Conservation (phyloP, 2,797 vertebrate genomes). For the Sebastes diaconus region DNA sequence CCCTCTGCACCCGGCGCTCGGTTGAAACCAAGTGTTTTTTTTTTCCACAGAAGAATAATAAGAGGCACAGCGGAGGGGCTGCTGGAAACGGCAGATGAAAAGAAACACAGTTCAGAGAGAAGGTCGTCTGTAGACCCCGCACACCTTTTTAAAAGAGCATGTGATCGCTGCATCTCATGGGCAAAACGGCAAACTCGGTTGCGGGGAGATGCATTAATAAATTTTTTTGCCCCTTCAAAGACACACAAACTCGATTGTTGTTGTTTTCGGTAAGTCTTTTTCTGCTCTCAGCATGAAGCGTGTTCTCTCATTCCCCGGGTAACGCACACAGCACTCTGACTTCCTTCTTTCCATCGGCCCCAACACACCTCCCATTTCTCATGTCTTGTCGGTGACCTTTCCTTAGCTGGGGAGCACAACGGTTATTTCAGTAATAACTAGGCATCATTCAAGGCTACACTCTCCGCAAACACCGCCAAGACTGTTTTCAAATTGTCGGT, state of each 20-base stretch:
- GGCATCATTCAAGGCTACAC: slow-evolving; percentile 32
- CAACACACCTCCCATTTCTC: slow-evolving; percentile 28
- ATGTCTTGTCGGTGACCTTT: slow-evolving; percentile 58
- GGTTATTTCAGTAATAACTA: slow-evolving; percentile 55
- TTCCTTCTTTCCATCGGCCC: background rate
- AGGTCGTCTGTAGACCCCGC: slow-evolving; percentile 48
- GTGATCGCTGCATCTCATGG: slow-evolving; percentile 26
- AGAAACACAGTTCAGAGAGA: slow-evolving; percentile 55
- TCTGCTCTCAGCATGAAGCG: slow-evolving; percentile 25
- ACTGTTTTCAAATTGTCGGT: slow-evolving; percentile 10
- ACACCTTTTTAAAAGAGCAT: slow-evolving; percentile 56
- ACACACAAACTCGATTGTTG: background rate
- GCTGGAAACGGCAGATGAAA: slow-evolving; percentile 61
- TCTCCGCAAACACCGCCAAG: slow-evolving; percentile 11
- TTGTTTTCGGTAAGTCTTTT: slow-evolving; percentile 5
- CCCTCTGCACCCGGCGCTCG: slow-evolving; percentile 36
- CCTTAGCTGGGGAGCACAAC: slow-evolving; percentile 15
- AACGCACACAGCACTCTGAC: slow-evolving; percentile 10
- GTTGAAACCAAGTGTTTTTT: slow-evolving; percentile 21
- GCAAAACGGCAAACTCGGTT: slow-evolving; percentile 8
- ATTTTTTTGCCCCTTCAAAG: slow-evolving; percentile 1
- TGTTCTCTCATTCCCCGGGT: slow-evolving; percentile 44
- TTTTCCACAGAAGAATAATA: slow-evolving; percentile 64
- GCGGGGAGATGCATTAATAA: background rate
- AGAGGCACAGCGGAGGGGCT: slow-evolving; percentile 53